Conservation (phyloP, 2,113 vertebrate species). For the Gorsachius goisagi region DNA sequence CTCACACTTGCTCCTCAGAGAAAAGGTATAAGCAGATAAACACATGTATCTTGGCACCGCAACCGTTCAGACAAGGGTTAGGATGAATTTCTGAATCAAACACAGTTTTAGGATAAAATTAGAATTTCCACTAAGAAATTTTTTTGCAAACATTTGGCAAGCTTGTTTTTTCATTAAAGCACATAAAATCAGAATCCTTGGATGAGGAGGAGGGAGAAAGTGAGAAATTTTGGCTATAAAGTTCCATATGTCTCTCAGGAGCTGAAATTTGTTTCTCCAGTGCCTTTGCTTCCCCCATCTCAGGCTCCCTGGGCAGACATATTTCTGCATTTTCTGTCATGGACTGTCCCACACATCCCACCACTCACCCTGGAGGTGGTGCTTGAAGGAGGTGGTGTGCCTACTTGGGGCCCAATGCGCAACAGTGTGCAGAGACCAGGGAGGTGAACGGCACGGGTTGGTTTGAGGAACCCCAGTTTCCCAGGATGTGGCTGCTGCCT, state of each 20-base stretch:
- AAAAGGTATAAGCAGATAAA: neutral
- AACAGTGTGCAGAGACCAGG: neutral
- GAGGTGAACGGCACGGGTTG: neutral
- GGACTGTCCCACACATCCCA: neutral
- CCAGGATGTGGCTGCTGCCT: neutral
- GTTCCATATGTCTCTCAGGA: neutral
- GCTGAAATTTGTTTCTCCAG: neutral
- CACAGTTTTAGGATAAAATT: neutral
- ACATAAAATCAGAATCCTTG: neutral
- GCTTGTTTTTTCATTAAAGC: neutral
- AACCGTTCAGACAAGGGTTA: neutral
- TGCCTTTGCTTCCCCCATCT: neutral
- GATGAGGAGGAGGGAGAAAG: neutral
- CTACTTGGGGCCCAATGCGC: rapidly evolving
- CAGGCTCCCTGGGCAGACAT: neutral
- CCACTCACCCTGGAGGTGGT: neutral
- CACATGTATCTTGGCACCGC: neutral
- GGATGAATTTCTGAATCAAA: neutral
- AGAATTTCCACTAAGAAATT: neutral
- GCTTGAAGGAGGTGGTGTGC: neutral
- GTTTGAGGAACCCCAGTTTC: neutral
- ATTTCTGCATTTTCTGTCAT: neutral
- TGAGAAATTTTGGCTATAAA: neutral
- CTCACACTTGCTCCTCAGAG: neutral
- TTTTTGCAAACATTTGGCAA: neutral